Percentiles rank a stretch among this genome's conserved stretches.
Evolutionary conservation across 1,140 invertebrate species (phyloP).

Genomic region (Mizuhopecten yessoensis): DNA sequence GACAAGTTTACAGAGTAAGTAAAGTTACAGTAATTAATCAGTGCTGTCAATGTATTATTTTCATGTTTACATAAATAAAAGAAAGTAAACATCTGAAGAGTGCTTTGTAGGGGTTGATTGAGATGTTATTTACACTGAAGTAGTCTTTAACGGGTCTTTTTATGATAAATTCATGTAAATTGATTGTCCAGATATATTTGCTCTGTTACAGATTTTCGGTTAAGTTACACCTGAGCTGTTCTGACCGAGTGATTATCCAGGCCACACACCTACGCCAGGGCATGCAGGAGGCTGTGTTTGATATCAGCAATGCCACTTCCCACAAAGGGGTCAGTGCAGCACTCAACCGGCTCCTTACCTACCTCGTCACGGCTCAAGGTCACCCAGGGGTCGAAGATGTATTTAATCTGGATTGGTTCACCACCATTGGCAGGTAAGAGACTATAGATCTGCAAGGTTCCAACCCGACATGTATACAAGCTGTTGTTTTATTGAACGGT

Average conservation of each 20-base stretch:
- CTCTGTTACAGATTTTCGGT: conserved; percentile 72
- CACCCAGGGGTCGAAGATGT: conserved; percentile 63
- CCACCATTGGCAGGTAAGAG: conserved; percentile 71
- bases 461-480: too few relatives aligned
- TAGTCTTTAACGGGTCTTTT: too few relatives aligned
- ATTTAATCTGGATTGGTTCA: conserved; percentile 71
- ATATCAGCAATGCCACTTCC: conserved; percentile 77
- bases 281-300: conserved; percentile 70
- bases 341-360: conserved; percentile 69
- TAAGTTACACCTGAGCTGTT: conserved; percentile 71
- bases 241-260: conserved; percentile 71
- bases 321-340: conserved; percentile 75
- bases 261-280: conserved; percentile 70
- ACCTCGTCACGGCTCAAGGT: conserved; percentile 68
- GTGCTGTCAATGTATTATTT: background rate
- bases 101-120: too few relatives aligned
- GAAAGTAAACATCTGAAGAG: too few relatives aligned
- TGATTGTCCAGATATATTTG: background rate
- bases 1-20: conserved; percentile 66
- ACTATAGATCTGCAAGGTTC: background rate
- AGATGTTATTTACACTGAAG: too few relatives aligned
- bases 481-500: too few relatives aligned
- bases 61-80: too few relatives aligned
- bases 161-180: too few relatives aligned
- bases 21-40: background rate